Evolutionary conservation across 2,113 vertebrate genomes (phyloP).

Genomic region (Ahaetulla prasina): DNA sequence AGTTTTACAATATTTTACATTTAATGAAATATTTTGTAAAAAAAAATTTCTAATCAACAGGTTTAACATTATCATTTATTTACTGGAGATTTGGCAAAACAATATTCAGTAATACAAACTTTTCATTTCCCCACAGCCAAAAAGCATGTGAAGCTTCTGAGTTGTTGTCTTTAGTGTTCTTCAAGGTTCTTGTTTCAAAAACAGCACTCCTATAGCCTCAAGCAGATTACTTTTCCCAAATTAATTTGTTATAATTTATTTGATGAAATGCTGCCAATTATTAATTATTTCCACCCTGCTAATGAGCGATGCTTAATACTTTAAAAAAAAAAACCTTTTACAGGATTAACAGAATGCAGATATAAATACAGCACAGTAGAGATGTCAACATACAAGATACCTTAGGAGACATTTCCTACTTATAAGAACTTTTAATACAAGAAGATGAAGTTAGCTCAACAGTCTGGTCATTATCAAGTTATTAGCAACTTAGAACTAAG

Average conservation of each 20-base stretch:
- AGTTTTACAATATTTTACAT: neutral
- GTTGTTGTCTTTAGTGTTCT: neutral
- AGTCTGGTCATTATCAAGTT: neutral
- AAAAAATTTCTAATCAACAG: neutral
- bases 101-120: conserved; percentile 17
- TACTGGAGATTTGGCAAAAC: neutral
- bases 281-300: conserved; percentile 39
- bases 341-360: neutral
- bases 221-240: conserved; percentile 19
- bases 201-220: conserved; percentile 15
- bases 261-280: conserved; percentile 39
- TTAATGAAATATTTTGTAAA: neutral
- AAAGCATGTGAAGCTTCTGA: neutral
- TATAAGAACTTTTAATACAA: neutral
- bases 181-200: conserved; percentile 27
- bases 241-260: conserved; percentile 50
- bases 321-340: neutral
- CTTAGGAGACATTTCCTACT: neutral
- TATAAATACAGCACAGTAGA: neutral
- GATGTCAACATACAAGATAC: neutral
- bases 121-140: neutral
- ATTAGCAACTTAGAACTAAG: too few species aligned
- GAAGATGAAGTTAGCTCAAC: neutral
- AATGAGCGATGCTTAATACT: conserved; percentile 26
- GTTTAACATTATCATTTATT: neutral